Evolutionary conservation across 1,140 invertebrate species (phyloP).

Genomic region (Bathynomus jamesi): DNA sequence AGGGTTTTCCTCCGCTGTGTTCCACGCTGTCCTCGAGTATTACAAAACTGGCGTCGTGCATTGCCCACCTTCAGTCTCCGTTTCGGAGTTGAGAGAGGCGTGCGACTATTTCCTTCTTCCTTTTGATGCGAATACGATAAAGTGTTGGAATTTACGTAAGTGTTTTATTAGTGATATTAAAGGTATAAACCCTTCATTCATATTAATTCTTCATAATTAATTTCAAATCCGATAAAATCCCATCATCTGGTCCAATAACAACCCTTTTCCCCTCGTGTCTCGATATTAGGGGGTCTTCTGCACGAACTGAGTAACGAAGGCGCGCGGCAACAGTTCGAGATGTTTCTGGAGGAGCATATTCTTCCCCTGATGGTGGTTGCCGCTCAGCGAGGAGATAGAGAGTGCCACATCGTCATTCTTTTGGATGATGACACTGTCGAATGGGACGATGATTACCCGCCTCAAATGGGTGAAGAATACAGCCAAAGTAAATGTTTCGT

Average conservation of each 20-base stretch:
- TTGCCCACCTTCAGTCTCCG: constrained; percentile 73
- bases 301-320: constrained; percentile 99
- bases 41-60: constrained; percentile 77
- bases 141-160: constrained; percentile 85
- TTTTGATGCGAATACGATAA: constrained; percentile 91
- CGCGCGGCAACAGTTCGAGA: constrained; percentile 90
- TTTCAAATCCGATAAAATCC: too few relatives aligned
- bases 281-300: constrained; percentile 70
- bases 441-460: constrained; percentile 98
- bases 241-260: too few relatives aligned
- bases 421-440: constrained; percentile 93
- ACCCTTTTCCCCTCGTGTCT: too few relatives aligned
- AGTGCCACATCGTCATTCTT: constrained; percentile 89
- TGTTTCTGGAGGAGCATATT: constrained; percentile 90
- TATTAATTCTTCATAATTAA: too few relatives aligned
- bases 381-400: constrained; percentile 78
- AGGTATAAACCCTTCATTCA: too few relatives aligned
- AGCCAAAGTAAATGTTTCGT: constrained; percentile 74
- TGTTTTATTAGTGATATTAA: too few relatives aligned
- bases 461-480: constrained; percentile 97
- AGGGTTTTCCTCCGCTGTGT: constrained; percentile 90
- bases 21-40: constrained; percentile 91
- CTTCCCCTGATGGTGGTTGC: constrained; percentile 93
- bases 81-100: constrained; percentile 92
- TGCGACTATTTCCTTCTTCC: constrained; percentile 98